Evolutionary conservation across 2,888 invertebrate genomes (phyloP).

Genomic region (Rhopalosiphum nymphaeae): DNA sequence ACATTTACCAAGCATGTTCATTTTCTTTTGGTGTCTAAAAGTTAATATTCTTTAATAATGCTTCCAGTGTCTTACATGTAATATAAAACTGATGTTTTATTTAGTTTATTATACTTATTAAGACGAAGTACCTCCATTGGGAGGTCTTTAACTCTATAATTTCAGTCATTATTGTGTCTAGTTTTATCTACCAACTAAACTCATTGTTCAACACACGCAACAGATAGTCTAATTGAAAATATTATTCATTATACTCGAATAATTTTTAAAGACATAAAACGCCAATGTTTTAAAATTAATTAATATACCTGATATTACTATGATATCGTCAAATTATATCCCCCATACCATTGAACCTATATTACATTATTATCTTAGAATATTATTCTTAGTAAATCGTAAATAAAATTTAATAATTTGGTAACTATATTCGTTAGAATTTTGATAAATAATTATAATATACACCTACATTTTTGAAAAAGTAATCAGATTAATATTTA

Average conservation of each 20-base stretch:
- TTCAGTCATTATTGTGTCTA: not conserved
- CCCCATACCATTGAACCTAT: not conserved
- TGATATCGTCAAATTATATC: not conserved
- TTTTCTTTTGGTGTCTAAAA: not conserved
- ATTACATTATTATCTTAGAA: not conserved
- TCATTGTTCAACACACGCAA: not conserved
- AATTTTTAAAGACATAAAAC: not conserved
- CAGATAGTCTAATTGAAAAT: not conserved
- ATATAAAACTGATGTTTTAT: not conserved
- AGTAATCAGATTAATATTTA: not conserved
- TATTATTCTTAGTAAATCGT: not conserved
- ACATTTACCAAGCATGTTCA: not conserved
- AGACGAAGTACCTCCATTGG: not conserved
- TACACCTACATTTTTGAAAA: not conserved
- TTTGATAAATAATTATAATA: not conserved
- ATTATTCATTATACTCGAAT: not conserved
- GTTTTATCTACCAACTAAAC: not conserved
- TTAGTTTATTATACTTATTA: not conserved
- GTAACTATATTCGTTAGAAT: not conserved
- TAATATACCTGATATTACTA: too few species aligned
- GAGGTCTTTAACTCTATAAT: not conserved
- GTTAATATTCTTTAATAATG: not conserved
- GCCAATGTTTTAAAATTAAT: not conserved
- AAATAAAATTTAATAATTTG: not conserved
- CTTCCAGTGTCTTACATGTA: not conserved